A percentile compares a stretch with the other conserved stretches of the same genome.
phyloP scores from a whole-genome alignment of 2,888 invertebrate genomes.

The Sinohyriopsis cumingii region DNA sequence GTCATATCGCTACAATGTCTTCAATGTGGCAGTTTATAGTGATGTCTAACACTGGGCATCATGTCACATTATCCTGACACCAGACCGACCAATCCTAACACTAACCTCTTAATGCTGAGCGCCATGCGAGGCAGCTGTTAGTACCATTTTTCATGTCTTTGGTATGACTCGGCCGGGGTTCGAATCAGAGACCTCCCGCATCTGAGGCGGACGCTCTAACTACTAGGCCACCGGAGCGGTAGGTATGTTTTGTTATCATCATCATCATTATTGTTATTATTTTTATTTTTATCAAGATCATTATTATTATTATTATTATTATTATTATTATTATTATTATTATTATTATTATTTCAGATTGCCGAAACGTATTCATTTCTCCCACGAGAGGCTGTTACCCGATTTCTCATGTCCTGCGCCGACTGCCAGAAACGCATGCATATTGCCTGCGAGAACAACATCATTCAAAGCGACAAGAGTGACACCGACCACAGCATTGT shows the following conservation, averaged over 20 bases:
- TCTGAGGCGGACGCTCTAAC: too few species aligned
- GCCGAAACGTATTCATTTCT: constrained; percentile 96
- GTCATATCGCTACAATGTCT: too few species aligned
- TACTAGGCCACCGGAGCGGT: too few species aligned
- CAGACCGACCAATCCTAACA: too few species aligned
- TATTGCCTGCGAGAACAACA: constrained; percentile 70
- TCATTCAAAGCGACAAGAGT: constrained; percentile 21
- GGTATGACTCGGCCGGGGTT: too few species aligned
- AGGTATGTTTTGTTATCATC: neutral
- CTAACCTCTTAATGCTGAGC: too few species aligned
- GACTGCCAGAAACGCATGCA: constrained; percentile 86
- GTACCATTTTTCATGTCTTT: too few species aligned
- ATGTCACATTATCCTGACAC: too few species aligned
- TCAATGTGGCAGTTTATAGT: too few species aligned
- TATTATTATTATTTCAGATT: constrained; percentile 78
- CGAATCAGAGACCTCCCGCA: too few species aligned
- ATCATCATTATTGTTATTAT: neutral
- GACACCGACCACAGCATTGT: constrained; percentile 40
- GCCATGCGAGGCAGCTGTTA: too few species aligned
- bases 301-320: constrained; percentile 16
- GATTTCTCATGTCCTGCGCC: constrained; percentile 93
- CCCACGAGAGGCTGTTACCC: constrained; percentile 95
- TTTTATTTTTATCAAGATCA: constrained; percentile 9
- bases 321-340: constrained; percentile 1
- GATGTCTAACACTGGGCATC: too few species aligned